Evolutionary conservation across 2,113 vertebrate species (phyloP), one percentile per base, ranked within the genome.

Genomic region (Chionis minor): DNA sequence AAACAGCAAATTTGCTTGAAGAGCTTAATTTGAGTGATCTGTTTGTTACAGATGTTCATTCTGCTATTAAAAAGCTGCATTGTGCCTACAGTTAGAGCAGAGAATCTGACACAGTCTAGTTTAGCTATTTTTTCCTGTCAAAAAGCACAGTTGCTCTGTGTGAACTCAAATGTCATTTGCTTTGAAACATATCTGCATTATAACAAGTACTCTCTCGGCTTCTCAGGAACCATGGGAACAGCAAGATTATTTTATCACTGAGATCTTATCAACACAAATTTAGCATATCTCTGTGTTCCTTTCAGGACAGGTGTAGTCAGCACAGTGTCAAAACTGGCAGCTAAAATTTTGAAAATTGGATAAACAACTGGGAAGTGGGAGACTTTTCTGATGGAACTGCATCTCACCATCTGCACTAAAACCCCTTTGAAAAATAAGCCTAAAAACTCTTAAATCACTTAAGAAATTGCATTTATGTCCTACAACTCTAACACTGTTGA

Each of bases 211-310:
- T 55, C 67, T 75, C 58, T 62, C 83, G 17, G 86, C 73, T 96
- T 95, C 89, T 90, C 93, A 93, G 94, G 90, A 97, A 44, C 92
- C 96, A 95, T 91, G 92, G 94, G 91, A 97, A 94, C 95, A 80
- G 85, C 63, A 47, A 94, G 74, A 90, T 91, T 80, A 75, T 94
- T 94, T 95, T 91, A 81, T 94, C 88, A n/a, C 94, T 22, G 45
- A 65, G 82, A 83, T 84, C 89, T 87, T 88, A 89, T 18, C 89
- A 88, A 81, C 86, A 91, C 81, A 51, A 75, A 92, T 80, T 67
- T 71, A 79, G 77, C 55, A 90, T 81, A 88, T 95, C 74, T 91
- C 73, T 85, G 65, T 78, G 69, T 91, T 94, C 86, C 85, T 80
- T 81, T 89, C 84, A 88, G 96, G 94, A 92, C 91, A 96, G 97